Percentiles rank a stretch among this genome's conserved stretches.
Evolutionary conservation across 2,888 invertebrate genomes (phyloP).

Genomic region (Brachyptera risi): DNA sequence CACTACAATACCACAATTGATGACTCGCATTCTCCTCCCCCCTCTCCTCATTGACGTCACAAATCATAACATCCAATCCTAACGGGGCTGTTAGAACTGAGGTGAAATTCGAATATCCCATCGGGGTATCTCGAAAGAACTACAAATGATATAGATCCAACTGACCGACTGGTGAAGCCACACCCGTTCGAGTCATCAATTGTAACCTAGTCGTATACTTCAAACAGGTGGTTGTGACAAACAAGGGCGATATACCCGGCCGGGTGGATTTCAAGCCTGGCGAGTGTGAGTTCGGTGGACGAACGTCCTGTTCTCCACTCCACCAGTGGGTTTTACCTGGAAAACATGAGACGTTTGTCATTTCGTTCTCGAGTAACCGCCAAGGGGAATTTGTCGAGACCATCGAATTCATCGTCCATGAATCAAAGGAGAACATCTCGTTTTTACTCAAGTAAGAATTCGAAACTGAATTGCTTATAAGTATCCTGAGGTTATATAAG

Average conservation of each 20-base stretch:
- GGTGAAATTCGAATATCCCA: no score
- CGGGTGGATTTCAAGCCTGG: conserved; percentile 49
- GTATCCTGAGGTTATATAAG: background rate
- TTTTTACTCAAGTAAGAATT: conserved; percentile 57
- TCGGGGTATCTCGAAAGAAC: no score
- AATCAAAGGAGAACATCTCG: conserved; percentile 53
- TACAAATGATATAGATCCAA: no score
- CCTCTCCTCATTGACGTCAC: no score
- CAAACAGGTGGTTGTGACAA: conserved; percentile 36
- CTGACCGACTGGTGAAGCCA: no score
- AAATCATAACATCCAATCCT: no score
- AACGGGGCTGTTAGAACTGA: no score
- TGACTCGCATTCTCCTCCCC: no score
- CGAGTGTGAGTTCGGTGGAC: conserved; percentile 54
- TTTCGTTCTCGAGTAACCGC: conserved; percentile 54
- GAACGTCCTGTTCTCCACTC: conserved; percentile 51
- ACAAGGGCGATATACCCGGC: conserved; percentile 57
- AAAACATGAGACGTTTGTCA: conserved; percentile 50
- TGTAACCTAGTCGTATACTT: background rate
- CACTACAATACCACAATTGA: no score
- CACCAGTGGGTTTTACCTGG: conserved; percentile 49
- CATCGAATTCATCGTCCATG: conserved; percentile 55
- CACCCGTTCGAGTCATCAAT: no score
- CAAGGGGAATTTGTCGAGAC: conserved; percentile 61
- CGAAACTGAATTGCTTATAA: background rate